Evolutionary conservation across 2,888 invertebrate species (phyloP).

Genomic region (Melolontha melolontha): DNA sequence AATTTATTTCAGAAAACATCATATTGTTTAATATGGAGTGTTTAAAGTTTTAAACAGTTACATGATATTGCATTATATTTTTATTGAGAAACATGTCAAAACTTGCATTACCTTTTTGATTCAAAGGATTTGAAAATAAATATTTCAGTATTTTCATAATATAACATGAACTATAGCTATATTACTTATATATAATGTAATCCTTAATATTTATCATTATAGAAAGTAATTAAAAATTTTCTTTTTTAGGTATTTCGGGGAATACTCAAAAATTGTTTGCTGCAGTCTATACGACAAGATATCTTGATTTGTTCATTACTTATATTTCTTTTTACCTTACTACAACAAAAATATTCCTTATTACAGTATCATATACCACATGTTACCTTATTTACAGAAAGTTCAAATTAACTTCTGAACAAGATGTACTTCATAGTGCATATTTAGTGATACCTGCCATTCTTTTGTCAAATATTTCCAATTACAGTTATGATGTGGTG

Average conservation of each 20-base stretch:
- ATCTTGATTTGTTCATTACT: constrained; percentile 94
- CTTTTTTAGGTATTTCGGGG: constrained; percentile 88
- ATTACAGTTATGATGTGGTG: constrained; percentile 93
- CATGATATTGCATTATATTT: not conserved
- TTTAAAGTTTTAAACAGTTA: not conserved
- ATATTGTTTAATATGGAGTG: not conserved
- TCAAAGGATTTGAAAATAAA: too few species aligned
- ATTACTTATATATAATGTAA: too few species aligned
- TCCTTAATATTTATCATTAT: too few species aligned
- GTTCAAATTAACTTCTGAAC: constrained; percentile 97
- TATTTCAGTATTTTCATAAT: too few species aligned
- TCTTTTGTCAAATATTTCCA: constrained; percentile 90
- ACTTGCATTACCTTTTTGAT: too few species aligned
- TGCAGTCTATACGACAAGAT: constrained; percentile 91
- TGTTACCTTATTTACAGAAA: constrained; percentile 96
- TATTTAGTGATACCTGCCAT: constrained; percentile 91
- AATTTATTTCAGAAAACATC: too few species aligned
- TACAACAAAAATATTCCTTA: constrained; percentile 94
- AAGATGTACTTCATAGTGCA: constrained; percentile 98
- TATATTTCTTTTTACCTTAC: constrained; percentile 97
- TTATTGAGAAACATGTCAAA: too few species aligned
- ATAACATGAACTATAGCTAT: too few species aligned
- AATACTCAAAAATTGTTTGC: constrained; percentile 97
- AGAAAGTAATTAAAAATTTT: too few species aligned
- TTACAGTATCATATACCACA: constrained; percentile 89